Evolutionary conservation across 2,797 vertebrate species (phyloP).

Genomic region (Rhinella marina): DNA sequence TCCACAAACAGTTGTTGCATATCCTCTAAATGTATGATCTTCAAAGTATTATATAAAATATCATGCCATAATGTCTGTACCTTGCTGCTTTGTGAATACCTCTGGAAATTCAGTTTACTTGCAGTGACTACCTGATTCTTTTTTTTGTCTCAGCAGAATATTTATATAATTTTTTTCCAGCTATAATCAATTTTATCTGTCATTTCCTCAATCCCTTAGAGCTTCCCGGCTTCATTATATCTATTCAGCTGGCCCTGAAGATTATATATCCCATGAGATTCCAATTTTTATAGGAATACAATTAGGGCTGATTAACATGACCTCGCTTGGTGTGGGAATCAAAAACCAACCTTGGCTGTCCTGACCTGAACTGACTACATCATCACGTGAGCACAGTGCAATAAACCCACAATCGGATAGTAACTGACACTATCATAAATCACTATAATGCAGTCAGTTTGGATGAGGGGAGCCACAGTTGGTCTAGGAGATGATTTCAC

Average conservation of each 20-base stretch:
- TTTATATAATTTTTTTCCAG: too few relatives aligned
- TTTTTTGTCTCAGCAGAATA: not conserved
- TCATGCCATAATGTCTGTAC: not conserved
- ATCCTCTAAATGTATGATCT: not conserved
- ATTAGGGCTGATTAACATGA: not conserved
- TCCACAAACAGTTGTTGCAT: not conserved
- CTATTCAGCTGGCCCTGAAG: not conserved
- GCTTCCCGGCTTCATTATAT: not conserved
- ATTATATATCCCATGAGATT: not conserved
- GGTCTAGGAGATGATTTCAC: too few relatives aligned
- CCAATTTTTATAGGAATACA: not conserved
- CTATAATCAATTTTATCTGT: too few relatives aligned
- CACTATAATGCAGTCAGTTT: too few relatives aligned
- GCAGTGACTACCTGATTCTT: not conserved
- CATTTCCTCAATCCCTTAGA: not conserved
- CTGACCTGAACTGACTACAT: too few relatives aligned
- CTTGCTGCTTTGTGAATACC: not conserved
- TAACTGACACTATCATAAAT: too few relatives aligned
- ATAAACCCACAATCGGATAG: too few relatives aligned
- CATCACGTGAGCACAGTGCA: too few relatives aligned
- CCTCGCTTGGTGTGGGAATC: too few relatives aligned
- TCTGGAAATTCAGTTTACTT: not conserved
- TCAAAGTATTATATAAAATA: too few relatives aligned
- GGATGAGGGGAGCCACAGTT: too few relatives aligned
- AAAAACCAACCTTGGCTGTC: too few relatives aligned